Base-by-base conservation (phyloP, 1,140 invertebrate genomes). In the Dendroctonus ponderosae region DNA sequence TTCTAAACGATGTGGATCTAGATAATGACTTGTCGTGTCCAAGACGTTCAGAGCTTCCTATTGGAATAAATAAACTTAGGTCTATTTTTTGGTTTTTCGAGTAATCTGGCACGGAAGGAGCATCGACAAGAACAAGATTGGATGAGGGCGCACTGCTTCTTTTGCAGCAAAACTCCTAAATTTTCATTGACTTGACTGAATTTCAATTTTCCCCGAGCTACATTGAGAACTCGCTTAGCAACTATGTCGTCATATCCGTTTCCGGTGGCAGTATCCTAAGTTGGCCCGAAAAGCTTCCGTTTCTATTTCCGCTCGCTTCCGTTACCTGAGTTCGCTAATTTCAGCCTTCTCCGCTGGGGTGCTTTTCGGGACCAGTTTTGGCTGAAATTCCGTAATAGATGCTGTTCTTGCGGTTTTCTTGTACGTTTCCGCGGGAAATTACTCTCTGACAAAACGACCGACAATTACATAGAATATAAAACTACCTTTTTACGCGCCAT, bases 201-300 rank as follows among this genome's bases (percentile, higher is more conserved):
- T 26, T 26, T 26, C 26, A 26, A 26, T 26, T 26, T 26, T 26
- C 26, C 26, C 26, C 26, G 26, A 26, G 1, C 26, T 26, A 26
- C 26, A 26, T 26, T 26, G 26, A 26, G 26, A 26, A 26, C 26
- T 26, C 26, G 26, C 26, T 26, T 26, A 52, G 50, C 12, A 52
- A 56, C 53, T 39, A 56, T 40, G 15, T 57, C 62, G 62, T 65
- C 62, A 58, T 50, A 65, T 65, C 62, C 62, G 53, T 56, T 57
- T 65, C 62, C 62, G 44, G 40, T 50, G 37, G 53, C 54, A 58
- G 62, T 54, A 65, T 65, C 62, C 62, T 65, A 40, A 65, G 44
- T 65, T 50, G 62, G 62, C 62, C 62, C 62, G 51, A 65, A 58
- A 57, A 57, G 54, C 62, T 65, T 65, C 62, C 62, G 53, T 65